These are phyloP conservation scores for Drymonia ruficornis DNA, from an alignment of 2,888 invertebrate genomes.

Conservation along the genomic window DNA sequence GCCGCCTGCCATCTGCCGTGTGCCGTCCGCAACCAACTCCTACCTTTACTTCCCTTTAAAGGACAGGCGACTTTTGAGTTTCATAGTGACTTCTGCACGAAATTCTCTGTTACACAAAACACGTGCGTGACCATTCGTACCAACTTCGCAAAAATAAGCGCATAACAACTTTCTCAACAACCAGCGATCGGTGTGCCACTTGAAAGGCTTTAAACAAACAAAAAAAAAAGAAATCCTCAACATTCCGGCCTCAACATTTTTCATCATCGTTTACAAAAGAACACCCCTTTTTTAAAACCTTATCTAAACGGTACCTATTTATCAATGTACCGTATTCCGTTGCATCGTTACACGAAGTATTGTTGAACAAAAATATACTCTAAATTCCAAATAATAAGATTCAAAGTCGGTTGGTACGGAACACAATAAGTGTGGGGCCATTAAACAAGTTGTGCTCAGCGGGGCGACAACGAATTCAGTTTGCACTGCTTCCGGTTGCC, in stretches of 20 bases:
- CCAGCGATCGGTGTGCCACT: background rate
- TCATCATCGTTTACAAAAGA: constrained; percentile 40
- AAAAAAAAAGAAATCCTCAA: constrained; percentile 9
- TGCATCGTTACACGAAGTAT: constrained; percentile 21
- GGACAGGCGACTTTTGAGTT: too few species aligned
- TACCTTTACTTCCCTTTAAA: too few species aligned
- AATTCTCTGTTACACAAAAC: too few species aligned
- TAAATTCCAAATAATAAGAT: background rate
- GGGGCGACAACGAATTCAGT: constrained; percentile 36
- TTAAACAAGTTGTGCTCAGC: constrained; percentile 30
- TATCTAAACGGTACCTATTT: constrained; percentile 43
- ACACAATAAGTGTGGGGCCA: constrained; percentile 35
- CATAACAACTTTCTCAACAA: background rate
- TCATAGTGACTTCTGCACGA: too few species aligned
- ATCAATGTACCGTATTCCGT: constrained; percentile 35
- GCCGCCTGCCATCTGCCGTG: too few species aligned
- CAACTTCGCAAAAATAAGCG: background rate
- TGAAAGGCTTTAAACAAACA: background rate
- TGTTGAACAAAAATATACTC: constrained; percentile 4
- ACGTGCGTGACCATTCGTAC: background rate
- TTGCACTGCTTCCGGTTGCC: constrained; percentile 31
- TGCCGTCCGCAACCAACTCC: too few species aligned
- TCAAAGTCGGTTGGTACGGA: constrained; percentile 5
- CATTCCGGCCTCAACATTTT: constrained; percentile 36
- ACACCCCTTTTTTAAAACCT: constrained; percentile 36